Conservation (phyloP, 1,140 invertebrate species). For the Ostrea edulis region DNA sequence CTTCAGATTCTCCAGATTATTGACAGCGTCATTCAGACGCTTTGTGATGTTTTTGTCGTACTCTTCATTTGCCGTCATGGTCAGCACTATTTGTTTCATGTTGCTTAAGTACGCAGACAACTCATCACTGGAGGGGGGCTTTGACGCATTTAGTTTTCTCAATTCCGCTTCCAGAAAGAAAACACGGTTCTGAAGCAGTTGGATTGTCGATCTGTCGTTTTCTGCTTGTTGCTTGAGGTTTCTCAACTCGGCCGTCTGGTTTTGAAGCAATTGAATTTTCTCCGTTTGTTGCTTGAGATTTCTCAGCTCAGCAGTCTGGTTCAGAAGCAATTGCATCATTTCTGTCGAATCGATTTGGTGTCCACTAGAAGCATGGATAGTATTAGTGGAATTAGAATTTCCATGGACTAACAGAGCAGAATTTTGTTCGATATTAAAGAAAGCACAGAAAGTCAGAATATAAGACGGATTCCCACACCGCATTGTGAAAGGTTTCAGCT, state of each 20-base stretch:
- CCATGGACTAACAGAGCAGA: background rate
- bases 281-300: background rate
- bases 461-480: background rate
- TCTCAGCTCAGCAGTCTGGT: background rate
- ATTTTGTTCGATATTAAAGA: background rate
- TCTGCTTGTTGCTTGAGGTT: background rate
- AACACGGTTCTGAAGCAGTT: background rate
- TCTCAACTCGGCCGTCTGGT: background rate
- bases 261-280: background rate
- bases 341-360: background rate
- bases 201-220: background rate
- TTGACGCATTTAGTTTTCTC: background rate
- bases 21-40: background rate
- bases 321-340: background rate
- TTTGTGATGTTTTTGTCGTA: background rate
- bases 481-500: background rate
- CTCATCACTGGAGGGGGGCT: background rate
- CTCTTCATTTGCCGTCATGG: background rate
- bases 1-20: background rate
- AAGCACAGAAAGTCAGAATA: background rate
- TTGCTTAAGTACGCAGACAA: background rate
- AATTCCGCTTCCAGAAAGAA: conserved; percentile 18
- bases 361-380: background rate
- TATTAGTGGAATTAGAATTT: background rate
- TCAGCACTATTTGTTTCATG: background rate